Base-by-base conservation (phyloP, 2,113 vertebrate genomes). In the Xiphorhynchus elegans region DNA sequence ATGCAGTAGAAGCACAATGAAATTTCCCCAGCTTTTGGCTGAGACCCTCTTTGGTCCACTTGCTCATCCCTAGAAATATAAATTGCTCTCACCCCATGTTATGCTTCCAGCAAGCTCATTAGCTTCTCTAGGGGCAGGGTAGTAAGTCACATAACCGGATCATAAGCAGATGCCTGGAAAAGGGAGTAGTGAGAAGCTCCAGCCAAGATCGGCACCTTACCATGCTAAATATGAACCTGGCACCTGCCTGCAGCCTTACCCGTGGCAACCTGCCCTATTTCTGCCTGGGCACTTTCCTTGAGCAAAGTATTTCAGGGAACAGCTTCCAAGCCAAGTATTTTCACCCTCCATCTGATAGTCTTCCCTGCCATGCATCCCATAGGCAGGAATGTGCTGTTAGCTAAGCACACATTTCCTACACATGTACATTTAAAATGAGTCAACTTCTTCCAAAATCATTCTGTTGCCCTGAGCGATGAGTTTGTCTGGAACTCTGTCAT, bases 211-310 rank as follows among this genome's bases (percentile, higher is more conserved):
- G 0, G 69, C 46, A 37, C 35, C 28, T 85, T 50, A 26, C n/a
- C 0, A 0, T 25, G 58, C 49, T 66, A 73, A 77, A 39, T 28
- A 55, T 20, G 40, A 79, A 58, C 67, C 23, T 6, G 7, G 50
- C 4, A 2, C 24, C 6, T 0, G 0, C 20, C 24, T 0, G 4
- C 37, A 44, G 26, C 0, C 0, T 44, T 0, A 0, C 20, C 8
- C 0, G 0, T 50, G 58, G 78, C 75, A 75, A 75, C 55, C 69
- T 69, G 60, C 37, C 80, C 55, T 60, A 31, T 10, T 80, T 82
- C 59, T 82, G 85, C 69, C 56, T 9, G 44, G 62, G 24, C 16
- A 24, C 67, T 64, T 82, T 17, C 25, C 56, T 42, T 20, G 35
- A 37, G 11, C 1, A 1, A 64, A 85, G 25, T 35, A 42, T 64